Evolutionary conservation across 2,888 invertebrate species (phyloP), one percentile per base, ranked within the genome.

Genomic region (Galerucella calmariensis): DNA sequence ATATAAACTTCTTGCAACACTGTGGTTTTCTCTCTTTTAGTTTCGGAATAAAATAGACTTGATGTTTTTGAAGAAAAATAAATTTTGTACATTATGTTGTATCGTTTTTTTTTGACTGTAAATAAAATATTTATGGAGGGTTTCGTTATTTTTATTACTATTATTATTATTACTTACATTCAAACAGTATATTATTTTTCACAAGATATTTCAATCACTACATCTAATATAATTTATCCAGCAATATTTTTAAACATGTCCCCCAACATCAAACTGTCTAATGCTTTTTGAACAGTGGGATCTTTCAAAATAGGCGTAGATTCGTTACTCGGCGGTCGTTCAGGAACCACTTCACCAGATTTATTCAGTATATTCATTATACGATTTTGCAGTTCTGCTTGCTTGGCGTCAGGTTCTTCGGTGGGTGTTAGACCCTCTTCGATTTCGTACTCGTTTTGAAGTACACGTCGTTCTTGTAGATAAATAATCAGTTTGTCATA

Each of bases 311-410:
- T 86, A 9, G 87, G 87, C 8, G 86, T 84, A 4, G 87, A 83
- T 9, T 82, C 79, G n/a, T 79, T 77, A 10, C 83, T 79, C 14
- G 82, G 75, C 59, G 83, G 79, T 78, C 86, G 81, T 20, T 79
- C 73, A 10, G 83, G 77, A 2, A 86, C 84, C 0, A 85, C 79
- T 0, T 87, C 83, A 0, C 83, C 81, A 79, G 85, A 70, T 83
- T 87, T 93, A 84, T 94, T 94, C 75, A 95, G 87, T 79, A 95
- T 94, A 85, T 91, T 94, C 79, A 95, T 88, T 80, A 95, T 95
- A 79, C 95, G 90, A 81, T 92, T 93, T 83, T 95, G 94, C 0
- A 95, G 87, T 79, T 94, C 94, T 0, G 90, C 91, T 85, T 94
- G 75, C 53, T 79, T 79, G 10, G 77, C 20, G 56, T 79, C 78